Percentiles rank a stretch among this genome's conserved stretches.
phyloP scores from a whole-genome alignment of 2,797 vertebrate genomes.

The Sebastes trivittatus region DNA sequence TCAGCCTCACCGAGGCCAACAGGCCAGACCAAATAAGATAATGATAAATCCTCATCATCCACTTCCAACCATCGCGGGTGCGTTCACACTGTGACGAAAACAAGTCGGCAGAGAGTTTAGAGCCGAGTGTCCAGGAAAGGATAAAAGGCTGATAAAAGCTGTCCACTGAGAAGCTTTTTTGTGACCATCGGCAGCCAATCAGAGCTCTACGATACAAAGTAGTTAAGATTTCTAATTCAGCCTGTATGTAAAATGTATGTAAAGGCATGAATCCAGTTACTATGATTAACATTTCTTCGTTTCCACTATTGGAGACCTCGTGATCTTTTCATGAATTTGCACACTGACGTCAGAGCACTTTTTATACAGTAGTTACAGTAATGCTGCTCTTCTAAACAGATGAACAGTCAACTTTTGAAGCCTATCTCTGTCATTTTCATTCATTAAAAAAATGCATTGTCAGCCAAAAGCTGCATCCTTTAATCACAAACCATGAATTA shows the following conservation, averaged over 20 bases:
- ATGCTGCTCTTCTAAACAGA: neutral
- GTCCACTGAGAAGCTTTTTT: neutral
- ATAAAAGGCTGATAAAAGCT: neutral
- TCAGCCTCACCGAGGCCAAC: neutral
- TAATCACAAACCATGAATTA: neutral
- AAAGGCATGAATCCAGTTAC: neutral
- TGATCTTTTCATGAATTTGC: neutral
- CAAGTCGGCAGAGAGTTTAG: neutral
- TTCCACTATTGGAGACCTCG: neutral
- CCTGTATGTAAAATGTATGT: neutral
- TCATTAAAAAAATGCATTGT: no score
- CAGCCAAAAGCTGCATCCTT: neutral
- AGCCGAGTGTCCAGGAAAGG: neutral
- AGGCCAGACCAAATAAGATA: conserved; percentile 23
- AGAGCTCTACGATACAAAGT: neutral
- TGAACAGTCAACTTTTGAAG: neutral
- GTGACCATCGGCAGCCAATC: neutral
- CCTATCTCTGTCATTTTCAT: neutral
- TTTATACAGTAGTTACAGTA: neutral
- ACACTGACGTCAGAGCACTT: neutral
- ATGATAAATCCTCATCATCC: conserved; percentile 22
- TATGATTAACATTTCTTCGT: neutral
- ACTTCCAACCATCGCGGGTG: neutral
- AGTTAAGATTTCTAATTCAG: neutral
- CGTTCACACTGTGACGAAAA: neutral